Evolutionary conservation across 2,888 invertebrate genomes (phyloP), one percentile per base, ranked within the genome.

Genomic region (Meteorus cinctellus): DNA sequence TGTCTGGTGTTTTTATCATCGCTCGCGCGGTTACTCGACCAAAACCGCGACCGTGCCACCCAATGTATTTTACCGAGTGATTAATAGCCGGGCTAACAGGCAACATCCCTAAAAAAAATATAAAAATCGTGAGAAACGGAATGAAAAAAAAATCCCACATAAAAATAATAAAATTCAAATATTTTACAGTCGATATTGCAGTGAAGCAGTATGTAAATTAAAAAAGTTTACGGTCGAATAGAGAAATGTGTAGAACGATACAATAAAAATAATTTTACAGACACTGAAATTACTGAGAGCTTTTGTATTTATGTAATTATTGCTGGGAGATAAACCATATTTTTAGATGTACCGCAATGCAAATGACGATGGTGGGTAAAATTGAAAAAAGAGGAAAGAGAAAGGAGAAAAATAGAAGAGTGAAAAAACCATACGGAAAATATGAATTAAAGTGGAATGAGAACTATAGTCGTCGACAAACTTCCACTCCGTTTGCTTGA

Each of bases 401-500:
- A 24, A 24, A 24, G 5, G 36, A 60, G 10, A 41, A 12, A 45
- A n/a, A 60, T 71, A 72, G 69, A 34, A 19, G 27, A 5, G 48
- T 24, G 41, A 72, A 62, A 51, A 69, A 66, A 45, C 55, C 27
- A 59, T 31, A 2, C 16, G 60, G 36, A 12, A 34, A 31, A 73
- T 60, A 73, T 31, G 68, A 75, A 76, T 72, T 34, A 75, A 77
- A 34, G 70, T 76, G 59, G 71, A 45, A 79, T 76, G 76, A 63
- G 59, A 51, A 72, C 76, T 60, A 74, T 76, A 51, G 51, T 77
- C 74, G 77, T 76, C 76, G 76, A 78, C 77, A 79, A 77, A 78
- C 77, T 79, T 79, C 80, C 79, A 80, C 67, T 67, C 74, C 77
- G 79, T 79, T 80, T 79, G 79, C 76, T 78, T 74, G 73, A 77